Conservation (phyloP, 2,113 vertebrate genomes). For the Nematolebias whitei region DNA sequence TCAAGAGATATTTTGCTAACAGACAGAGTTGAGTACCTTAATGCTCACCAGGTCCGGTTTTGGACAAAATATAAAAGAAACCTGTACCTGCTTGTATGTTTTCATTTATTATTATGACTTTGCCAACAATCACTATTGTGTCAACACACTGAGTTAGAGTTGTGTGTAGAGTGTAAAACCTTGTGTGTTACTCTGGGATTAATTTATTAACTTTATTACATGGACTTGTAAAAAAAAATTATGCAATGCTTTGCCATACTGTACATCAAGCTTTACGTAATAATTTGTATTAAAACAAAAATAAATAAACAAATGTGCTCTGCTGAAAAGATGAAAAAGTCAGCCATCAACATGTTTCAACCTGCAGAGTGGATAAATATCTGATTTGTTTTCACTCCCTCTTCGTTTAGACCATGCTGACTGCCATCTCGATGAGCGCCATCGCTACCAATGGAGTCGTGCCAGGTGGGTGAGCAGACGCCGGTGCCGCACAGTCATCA, state of each 20-base stretch:
- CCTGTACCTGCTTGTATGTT: not conserved
- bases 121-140: not conserved
- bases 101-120: not conserved
- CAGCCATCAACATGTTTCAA: not conserved
- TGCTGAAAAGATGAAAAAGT: not conserved
- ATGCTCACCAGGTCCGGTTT: too few relatives aligned
- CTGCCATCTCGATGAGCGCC: constrained; percentile 99
- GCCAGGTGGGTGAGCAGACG: constrained; percentile 87
- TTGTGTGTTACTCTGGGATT: not conserved
- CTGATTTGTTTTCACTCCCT: constrained; percentile 39
- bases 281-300: not conserved
- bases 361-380: constrained; percentile 5
- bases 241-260: not conserved
- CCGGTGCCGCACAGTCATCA: constrained; percentile 57
- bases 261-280: not conserved
- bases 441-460: constrained; percentile 98
- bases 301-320: too few relatives aligned
- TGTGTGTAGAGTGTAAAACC: too few relatives aligned
- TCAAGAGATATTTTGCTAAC: too few relatives aligned
- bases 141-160: not conserved
- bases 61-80: not conserved
- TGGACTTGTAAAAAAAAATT: not conserved
- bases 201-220: not conserved
- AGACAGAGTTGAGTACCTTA: not conserved
- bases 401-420: constrained; percentile 92